These are phyloP conservation scores for Microtus montanus DNA, from an alignment of 2,113 vertebrate species.

Conservation along the genomic window DNA sequence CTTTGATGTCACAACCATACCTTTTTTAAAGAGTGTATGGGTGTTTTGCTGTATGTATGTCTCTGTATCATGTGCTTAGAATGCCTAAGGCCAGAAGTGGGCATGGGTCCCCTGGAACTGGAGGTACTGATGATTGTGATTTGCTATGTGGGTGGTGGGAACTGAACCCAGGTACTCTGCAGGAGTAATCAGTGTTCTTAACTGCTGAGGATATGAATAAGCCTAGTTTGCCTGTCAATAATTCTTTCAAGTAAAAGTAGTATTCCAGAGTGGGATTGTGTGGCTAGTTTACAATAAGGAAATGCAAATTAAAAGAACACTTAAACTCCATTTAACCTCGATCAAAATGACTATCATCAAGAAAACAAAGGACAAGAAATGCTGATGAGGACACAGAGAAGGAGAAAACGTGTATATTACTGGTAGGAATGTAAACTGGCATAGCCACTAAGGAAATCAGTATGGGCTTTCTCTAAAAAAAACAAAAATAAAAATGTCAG, in stretches of 20 bases:
- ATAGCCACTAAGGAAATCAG: background rate
- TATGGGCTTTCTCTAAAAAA: background rate
- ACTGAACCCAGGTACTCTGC: background rate
- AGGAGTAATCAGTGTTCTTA: background rate
- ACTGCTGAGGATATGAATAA: too few relatives aligned
- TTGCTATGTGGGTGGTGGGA: background rate
- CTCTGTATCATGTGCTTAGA: background rate
- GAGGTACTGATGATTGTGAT: background rate
- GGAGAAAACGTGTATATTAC: background rate
- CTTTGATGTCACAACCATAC: conserved; percentile 5
- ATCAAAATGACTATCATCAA: background rate
- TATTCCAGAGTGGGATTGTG: background rate
- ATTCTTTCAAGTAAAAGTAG: too few relatives aligned
- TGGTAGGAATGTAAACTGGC: too few relatives aligned
- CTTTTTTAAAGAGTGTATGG: background rate
- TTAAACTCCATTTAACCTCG: background rate
- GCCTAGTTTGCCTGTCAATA: too few relatives aligned
- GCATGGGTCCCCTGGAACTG: background rate
- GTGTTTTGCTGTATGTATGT: background rate
- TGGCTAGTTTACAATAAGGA: background rate
- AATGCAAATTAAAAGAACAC: background rate
- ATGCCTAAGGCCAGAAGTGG: background rate
- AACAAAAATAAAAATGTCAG: background rate
- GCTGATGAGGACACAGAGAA: background rate
- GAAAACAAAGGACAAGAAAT: background rate